Percentiles rank a stretch among this genome's conserved stretches.
Evolutionary conservation across 2,113 vertebrate species (phyloP).

Genomic region (Pygoscelis antarcticus): DNA sequence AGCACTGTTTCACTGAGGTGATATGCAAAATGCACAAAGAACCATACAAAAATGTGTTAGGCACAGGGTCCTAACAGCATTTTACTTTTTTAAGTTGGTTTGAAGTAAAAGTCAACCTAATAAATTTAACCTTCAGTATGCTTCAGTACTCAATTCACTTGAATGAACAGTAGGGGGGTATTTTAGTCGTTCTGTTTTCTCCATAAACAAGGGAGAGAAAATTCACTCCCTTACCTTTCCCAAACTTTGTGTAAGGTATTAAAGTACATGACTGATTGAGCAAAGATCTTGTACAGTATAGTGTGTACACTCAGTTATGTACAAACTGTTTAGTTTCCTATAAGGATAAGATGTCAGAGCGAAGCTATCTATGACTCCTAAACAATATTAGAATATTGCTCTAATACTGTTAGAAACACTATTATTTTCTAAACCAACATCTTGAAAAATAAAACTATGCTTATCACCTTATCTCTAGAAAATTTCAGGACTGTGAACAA

Average conservation of each 20-base stretch:
- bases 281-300: not conserved
- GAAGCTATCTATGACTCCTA: not conserved
- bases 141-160: not conserved
- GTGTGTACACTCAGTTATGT: rapidly evolving
- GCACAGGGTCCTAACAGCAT: not conserved
- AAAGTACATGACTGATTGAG: no score
- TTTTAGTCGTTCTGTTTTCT: not conserved
- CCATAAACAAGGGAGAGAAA: not conserved
- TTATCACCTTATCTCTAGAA: not conserved
- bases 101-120: not conserved
- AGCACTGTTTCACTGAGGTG: not conserved
- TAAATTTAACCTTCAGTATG: not conserved
- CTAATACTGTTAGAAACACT: not conserved
- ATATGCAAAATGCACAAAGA: not conserved
- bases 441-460: not conserved
- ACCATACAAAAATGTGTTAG: not conserved
- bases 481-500: not conserved
- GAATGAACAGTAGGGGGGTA: not conserved
- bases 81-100: not conserved
- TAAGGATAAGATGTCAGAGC: not conserved
- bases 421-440: not conserved
- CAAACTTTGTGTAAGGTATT: not conserved
- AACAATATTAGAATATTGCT: not conserved
- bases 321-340: not conserved
- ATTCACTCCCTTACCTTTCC: not conserved